phyloP scores from a whole-genome alignment of 2,113 vertebrate genomes.

The Sigmodon hispidus region DNA sequence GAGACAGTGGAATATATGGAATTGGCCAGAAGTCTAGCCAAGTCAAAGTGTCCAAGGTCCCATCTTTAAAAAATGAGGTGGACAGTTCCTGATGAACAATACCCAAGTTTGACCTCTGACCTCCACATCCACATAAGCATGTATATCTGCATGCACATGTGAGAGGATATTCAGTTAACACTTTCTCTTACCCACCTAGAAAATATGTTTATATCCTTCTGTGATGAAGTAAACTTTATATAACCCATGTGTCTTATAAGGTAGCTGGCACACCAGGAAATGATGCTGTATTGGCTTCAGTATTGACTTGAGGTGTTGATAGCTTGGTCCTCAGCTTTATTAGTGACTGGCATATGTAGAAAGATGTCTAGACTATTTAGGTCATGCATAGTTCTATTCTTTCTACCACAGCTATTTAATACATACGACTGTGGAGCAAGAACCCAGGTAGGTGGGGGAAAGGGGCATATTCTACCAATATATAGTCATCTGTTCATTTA shows the following conservation, averaged over 20 bases:
- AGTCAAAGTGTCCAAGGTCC: background rate
- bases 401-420: background rate
- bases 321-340: background rate
- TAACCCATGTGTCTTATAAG: background rate
- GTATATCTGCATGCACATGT: background rate
- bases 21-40: background rate
- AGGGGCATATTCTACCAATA: fast-evolving
- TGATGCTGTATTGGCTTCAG: background rate
- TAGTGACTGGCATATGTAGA: background rate
- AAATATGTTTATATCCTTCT: background rate
- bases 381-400: background rate
- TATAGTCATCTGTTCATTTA: background rate
- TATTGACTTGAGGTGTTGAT: background rate
- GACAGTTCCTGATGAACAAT: background rate
- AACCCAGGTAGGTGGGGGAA: background rate
- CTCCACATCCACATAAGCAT: too few species aligned
- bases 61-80: too few species aligned
- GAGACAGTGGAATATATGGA: background rate
- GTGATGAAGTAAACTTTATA: background rate
- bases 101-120: background rate
- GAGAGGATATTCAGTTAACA: background rate
- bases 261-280: background rate
- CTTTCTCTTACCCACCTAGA: background rate
- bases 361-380: background rate
- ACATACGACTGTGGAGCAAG: background rate